Conservation (phyloP, 2,797 vertebrate species). For the Mionectes olivaceus region DNA sequence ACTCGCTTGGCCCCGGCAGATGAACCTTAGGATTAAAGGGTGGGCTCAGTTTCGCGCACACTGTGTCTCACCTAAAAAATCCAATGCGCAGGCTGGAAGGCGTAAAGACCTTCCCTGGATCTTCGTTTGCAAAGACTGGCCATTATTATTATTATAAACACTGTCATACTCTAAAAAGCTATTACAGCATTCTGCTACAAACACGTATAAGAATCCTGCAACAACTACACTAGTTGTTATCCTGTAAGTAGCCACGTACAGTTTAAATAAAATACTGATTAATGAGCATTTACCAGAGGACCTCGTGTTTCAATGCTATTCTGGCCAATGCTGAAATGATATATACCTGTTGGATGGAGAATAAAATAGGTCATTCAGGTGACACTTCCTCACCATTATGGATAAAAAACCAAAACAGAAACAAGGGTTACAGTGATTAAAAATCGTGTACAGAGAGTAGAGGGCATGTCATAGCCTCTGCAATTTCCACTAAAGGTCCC, state of each 20-base stretch:
- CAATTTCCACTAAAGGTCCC: not conserved
- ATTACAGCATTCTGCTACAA: not conserved
- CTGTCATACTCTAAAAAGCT: not conserved
- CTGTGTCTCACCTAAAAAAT: too few species aligned
- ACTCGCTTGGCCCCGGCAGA: too few species aligned
- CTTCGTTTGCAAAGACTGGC: too few species aligned
- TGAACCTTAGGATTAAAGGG: too few species aligned
- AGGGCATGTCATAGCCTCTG: not conserved
- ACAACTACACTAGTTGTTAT: not conserved
- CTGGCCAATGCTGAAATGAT: not conserved
- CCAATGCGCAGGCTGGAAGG: too few species aligned
- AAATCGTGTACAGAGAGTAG: not conserved
- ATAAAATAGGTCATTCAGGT: not conserved
- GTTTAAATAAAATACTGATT: conserved; percentile 11
- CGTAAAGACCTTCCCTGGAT: too few species aligned
- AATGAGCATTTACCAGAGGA: not conserved
- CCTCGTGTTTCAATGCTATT: not conserved
- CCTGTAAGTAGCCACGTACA: not conserved
- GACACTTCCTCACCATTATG: not conserved
- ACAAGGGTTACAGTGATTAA: not conserved
- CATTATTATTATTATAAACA: not conserved
- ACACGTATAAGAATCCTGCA: not conserved
- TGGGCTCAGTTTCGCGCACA: too few species aligned
- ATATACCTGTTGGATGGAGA: not conserved
- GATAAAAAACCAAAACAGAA: not conserved